phyloP scores from a whole-genome alignment of 2,888 invertebrate genomes.

The Polymixis lichenea region DNA sequence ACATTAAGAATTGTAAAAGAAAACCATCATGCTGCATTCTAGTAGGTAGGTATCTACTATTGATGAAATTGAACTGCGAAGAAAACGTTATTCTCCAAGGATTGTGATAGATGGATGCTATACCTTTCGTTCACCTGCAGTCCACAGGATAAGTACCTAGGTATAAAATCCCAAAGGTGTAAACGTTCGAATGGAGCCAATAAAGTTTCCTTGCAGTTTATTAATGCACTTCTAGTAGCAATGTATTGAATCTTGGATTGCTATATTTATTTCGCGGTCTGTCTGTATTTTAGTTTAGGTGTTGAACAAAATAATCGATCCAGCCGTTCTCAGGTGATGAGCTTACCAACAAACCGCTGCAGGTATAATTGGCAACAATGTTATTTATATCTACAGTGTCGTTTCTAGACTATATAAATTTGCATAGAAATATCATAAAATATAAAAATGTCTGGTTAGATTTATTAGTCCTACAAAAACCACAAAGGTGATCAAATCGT shows the following conservation, averaged over 20 bases:
- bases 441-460: not conserved
- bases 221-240: constrained; percentile 51
- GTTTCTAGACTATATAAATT: too few species aligned
- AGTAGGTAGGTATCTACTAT: constrained; percentile 7
- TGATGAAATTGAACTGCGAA: constrained; percentile 43
- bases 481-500: not conserved
- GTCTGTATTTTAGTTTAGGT: too few species aligned
- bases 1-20: too few species aligned
- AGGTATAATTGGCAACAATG: not conserved
- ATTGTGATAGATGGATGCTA: constrained; percentile 53
- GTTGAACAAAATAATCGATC: too few species aligned
- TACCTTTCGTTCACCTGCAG: constrained; percentile 43
- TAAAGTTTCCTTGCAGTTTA: constrained; percentile 56
- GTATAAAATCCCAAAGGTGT: constrained; percentile 49
- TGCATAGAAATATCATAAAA: not conserved
- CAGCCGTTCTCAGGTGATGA: too few species aligned
- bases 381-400: not conserved
- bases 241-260: constrained; percentile 51
- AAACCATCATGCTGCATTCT: constrained; percentile 21
- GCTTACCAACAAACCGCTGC: not conserved
- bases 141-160: constrained; percentile 37
- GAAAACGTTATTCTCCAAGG: constrained; percentile 55
- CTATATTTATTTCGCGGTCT: too few species aligned
- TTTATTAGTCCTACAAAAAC: not conserved
- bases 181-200: constrained; percentile 47